Evolutionary conservation across 2,888 invertebrate genomes (phyloP).

Genomic region (Monochamus alternatus): DNA sequence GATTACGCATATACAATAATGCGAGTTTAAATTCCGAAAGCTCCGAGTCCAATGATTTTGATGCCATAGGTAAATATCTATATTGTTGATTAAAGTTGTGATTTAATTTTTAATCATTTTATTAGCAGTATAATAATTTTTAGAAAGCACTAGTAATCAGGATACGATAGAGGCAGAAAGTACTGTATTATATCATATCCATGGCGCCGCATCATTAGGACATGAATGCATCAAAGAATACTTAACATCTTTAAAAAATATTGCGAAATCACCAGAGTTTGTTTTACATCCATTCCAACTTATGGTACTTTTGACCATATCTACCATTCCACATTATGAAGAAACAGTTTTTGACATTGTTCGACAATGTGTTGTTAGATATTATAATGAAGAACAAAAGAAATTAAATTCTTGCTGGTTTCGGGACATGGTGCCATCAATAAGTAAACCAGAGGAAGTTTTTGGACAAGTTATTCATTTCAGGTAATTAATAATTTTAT

Average conservation of each 20-base stretch:
- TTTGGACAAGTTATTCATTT: slow-evolving; percentile 71
- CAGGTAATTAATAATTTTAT: slow-evolving; percentile 65
- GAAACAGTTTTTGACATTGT: slow-evolving; percentile 70
- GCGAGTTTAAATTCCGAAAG: slow-evolving; percentile 50
- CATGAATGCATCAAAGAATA: slow-evolving; percentile 71
- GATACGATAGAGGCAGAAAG: slow-evolving; percentile 76
- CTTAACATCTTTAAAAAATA: slow-evolving; percentile 70
- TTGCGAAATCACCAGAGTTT: slow-evolving; percentile 74
- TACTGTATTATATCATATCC: slow-evolving; percentile 76
- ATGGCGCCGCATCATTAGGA: slow-evolving; percentile 69
- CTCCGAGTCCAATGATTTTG: slow-evolving; percentile 59
- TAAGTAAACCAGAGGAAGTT: slow-evolving; percentile 68
- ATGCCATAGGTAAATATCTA: slow-evolving; percentile 61
- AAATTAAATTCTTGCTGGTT: slow-evolving; percentile 73
- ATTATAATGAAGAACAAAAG: slow-evolving; percentile 65
- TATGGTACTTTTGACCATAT: slow-evolving; percentile 74
- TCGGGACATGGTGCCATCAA: slow-evolving; percentile 68
- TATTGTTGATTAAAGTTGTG: neutral
- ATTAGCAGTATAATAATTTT: slow-evolving; percentile 22
- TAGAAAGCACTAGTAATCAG: slow-evolving; percentile 70
- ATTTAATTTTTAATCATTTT: neutral
- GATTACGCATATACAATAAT: slow-evolving; percentile 61
- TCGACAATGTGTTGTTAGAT: slow-evolving; percentile 62
- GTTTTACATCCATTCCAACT: slow-evolving; percentile 78
- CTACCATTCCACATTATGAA: slow-evolving; percentile 70